phyloP scores from a whole-genome alignment of 1,140 invertebrate species.

The Phymorhynchus buccinoides region DNA sequence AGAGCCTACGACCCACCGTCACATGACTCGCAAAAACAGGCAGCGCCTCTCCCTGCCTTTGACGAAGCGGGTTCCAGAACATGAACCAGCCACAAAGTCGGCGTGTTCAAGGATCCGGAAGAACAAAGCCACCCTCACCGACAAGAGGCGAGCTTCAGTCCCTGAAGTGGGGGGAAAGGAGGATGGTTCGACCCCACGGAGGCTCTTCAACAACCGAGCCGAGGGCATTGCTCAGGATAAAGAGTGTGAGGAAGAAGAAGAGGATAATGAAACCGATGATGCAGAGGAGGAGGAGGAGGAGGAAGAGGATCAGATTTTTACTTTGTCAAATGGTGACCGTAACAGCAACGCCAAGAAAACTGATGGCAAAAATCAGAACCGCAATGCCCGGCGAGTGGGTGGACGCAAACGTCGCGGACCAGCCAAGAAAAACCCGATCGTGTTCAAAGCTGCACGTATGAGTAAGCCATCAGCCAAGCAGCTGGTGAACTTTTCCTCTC shows the following conservation, averaged over 20 bases:
- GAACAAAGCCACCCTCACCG: not conserved
- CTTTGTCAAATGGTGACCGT: not conserved
- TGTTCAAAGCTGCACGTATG: not conserved
- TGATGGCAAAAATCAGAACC: not conserved
- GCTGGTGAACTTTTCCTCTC: not conserved
- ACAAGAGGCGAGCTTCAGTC: not conserved
- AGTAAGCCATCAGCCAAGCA: not conserved
- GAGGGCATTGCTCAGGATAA: not conserved
- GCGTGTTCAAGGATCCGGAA: not conserved
- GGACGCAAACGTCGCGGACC: not conserved
- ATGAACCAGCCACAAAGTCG: not conserved
- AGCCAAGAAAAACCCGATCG: not conserved
- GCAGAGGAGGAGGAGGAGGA: conserved; percentile 4
- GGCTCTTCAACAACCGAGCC: not conserved
- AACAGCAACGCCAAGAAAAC: not conserved
- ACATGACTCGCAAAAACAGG: not conserved
- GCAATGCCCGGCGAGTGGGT: not conserved
- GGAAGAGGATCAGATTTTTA: not conserved
- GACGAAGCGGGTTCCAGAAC: not conserved
- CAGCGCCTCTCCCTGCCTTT: not conserved
- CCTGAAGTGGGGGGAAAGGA: not conserved
- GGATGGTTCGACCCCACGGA: not conserved
- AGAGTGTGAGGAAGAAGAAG: not conserved
- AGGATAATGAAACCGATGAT: too few relatives aligned
- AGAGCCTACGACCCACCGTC: not conserved